phyloP scores from a whole-genome alignment of 2,888 invertebrate species.

The Cerastoderma edule region DNA sequence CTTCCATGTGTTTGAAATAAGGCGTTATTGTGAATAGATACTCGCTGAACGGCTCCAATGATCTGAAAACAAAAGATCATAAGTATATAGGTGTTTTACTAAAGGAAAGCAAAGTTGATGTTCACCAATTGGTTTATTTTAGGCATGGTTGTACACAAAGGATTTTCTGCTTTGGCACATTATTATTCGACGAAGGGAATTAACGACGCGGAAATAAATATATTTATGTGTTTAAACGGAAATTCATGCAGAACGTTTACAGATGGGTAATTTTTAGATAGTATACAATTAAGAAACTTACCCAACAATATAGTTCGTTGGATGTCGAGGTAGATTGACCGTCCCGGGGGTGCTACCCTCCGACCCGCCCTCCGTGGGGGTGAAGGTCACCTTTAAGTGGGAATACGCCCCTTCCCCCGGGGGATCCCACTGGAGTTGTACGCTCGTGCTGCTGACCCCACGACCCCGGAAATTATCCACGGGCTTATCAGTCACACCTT shows the following conservation, averaged over 20 bases:
- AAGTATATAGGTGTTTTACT: no score
- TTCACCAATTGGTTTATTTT: no score
- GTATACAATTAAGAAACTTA: background rate
- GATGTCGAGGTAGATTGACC: conserved; percentile 33
- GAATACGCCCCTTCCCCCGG: conserved; percentile 36
- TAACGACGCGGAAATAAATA: no score
- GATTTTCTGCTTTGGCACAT: no score
- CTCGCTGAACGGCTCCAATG: conserved; percentile 60
- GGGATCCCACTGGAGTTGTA: conserved; percentile 44
- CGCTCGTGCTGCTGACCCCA: conserved; percentile 41
- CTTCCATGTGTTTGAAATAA: conserved; percentile 62
- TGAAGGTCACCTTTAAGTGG: conserved; percentile 46
- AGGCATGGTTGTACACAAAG: no score
- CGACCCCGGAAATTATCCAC: conserved; percentile 46
- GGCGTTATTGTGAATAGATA: conserved; percentile 71
- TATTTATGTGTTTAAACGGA: no score
- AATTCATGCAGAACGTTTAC: no score
- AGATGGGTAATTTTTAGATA: background rate
- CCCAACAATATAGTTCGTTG: conserved; percentile 43
- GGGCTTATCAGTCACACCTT: conserved; percentile 43
- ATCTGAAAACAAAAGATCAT: conserved; percentile 31
- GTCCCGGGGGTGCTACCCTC: conserved; percentile 49
- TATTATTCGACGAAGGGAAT: no score
- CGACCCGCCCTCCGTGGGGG: conserved; percentile 43
- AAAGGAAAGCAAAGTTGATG: no score